phyloP scores from a whole-genome alignment of 1,140 invertebrate genomes.

The Procambarus clarkii region DNA sequence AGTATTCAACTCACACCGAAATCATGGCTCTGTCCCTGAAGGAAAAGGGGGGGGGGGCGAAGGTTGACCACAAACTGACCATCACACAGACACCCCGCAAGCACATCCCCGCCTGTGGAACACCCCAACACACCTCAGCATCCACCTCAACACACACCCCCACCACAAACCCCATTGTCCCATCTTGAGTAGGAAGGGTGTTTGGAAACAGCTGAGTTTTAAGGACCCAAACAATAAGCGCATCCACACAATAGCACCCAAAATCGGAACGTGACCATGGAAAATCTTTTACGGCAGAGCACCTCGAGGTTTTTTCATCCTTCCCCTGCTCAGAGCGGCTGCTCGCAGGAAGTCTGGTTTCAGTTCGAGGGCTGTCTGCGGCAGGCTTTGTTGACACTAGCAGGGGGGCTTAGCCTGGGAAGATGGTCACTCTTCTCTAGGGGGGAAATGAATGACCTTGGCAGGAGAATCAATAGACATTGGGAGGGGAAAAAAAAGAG shows the following conservation, averaged over 20 bases:
- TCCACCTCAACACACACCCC: neutral
- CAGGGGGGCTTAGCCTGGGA: neutral
- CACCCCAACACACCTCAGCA: neutral
- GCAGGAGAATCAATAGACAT: neutral
- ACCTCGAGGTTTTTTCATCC: neutral
- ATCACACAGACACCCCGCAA: neutral
- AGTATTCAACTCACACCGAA: too few species aligned
- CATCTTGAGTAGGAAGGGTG: neutral
- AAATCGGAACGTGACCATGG: constrained; percentile 16
- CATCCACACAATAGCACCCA: neutral
- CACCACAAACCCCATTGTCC: neutral
- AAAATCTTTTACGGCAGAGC: neutral
- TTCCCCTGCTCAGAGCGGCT: neutral
- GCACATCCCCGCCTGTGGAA: neutral
- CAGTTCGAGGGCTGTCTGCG: too few species aligned
- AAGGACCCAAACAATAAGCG: neutral
- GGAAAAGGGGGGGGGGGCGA: too few species aligned
- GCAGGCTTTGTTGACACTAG: constrained; percentile 4
- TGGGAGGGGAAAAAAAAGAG: neutral
- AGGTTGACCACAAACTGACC: neutral
- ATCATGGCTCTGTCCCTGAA: too few species aligned
- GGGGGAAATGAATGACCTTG: neutral
- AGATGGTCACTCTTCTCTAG: neutral
- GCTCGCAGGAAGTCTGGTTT: neutral
- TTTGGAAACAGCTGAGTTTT: constrained; percentile 16